These are phyloP conservation scores for Caerostris extrusa DNA, from an alignment of 1,140 invertebrate genomes.

Conservation along the genomic window DNA sequence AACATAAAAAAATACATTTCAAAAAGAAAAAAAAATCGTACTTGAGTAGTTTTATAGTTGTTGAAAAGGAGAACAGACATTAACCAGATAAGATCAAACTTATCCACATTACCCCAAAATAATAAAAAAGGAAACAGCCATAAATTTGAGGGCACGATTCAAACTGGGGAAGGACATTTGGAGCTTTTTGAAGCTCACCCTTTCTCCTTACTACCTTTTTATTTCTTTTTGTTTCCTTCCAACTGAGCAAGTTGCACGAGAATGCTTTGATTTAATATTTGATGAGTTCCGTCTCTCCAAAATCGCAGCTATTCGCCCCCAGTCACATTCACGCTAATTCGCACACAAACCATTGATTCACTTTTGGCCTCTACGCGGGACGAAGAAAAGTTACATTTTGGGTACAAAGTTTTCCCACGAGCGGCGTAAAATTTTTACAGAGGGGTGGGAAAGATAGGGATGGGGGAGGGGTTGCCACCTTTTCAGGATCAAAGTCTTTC, in stretches of 20 bases:
- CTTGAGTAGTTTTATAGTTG: no score
- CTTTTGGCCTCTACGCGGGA: neutral
- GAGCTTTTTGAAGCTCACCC: neutral
- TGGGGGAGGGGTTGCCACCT: neutral
- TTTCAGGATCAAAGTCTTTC: neutral
- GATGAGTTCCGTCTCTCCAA: neutral
- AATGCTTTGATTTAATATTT: neutral
- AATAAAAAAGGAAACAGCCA: neutral
- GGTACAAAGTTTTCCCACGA: neutral
- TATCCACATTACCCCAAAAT: neutral
- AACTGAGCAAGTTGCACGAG: neutral
- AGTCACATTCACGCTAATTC: neutral
- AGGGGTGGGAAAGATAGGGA: no score
- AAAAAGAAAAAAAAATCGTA: no score
- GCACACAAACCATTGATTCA: neutral
- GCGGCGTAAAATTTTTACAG: neutral
- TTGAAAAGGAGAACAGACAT: neutral
- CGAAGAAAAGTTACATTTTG: neutral
- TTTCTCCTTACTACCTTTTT: no score
- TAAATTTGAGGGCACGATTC: neutral
- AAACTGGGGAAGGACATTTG: neutral
- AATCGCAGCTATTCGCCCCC: neutral
- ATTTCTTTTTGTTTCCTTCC: neutral
- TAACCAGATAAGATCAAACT: neutral
- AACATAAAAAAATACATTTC: no score